Evolutionary conservation across 2,113 vertebrate species (phyloP).

Genomic region (Aphyosemion australe): DNA sequence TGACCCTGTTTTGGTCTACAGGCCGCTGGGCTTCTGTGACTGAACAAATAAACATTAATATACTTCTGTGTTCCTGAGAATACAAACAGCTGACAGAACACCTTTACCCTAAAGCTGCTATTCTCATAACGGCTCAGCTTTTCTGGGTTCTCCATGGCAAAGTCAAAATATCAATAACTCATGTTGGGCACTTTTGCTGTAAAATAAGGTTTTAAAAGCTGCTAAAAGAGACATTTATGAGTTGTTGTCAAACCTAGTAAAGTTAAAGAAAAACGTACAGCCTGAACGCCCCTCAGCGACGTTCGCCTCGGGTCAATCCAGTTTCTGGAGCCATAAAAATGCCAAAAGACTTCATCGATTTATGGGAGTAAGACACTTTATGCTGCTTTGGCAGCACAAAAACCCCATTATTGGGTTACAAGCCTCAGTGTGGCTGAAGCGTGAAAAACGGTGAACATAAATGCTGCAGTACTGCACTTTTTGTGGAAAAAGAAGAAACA

Average conservation of each 20-base stretch:
- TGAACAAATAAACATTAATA: too few species aligned
- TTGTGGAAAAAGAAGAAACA: background rate
- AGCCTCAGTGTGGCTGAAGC: background rate
- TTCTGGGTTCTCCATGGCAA: background rate
- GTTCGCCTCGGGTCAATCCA: background rate
- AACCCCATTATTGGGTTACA: background rate
- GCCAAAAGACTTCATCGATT: background rate
- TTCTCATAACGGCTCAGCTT: background rate
- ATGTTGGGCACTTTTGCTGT: background rate
- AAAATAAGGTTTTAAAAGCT: background rate
- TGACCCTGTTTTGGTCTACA: too few species aligned
- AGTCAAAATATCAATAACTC: slow-evolving; percentile 7
- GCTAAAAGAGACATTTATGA: background rate
- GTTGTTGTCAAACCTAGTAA: background rate
- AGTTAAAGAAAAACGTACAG: background rate
- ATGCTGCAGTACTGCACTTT: background rate
- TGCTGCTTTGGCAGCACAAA: background rate
- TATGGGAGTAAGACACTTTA: background rate
- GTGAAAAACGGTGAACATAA: background rate
- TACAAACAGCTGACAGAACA: too few species aligned
- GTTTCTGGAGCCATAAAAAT: slow-evolving; percentile 9
- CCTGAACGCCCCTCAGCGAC: background rate
- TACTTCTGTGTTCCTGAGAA: too few species aligned
- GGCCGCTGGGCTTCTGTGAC: too few species aligned
- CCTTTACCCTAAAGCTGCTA: too few species aligned